These are phyloP conservation scores for Vidua chalybeata DNA, from an alignment of 2,113 vertebrate genomes.

Conservation along the genomic window DNA sequence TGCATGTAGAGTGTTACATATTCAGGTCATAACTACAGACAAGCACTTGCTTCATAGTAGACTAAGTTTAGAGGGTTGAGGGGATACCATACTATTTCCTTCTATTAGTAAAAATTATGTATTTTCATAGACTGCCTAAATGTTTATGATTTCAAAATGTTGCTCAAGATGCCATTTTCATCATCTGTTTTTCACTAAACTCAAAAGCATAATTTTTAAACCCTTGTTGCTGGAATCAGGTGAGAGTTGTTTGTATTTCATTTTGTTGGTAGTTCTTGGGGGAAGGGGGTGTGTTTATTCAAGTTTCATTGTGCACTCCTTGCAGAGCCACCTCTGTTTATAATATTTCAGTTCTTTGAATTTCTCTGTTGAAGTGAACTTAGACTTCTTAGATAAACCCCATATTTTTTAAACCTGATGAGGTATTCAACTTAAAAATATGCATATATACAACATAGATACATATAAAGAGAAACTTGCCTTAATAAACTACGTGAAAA, in stretches of 20 bases:
- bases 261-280: not conserved
- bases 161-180: not conserved
- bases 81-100: not conserved
- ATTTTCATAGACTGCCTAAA: not conserved
- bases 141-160: not conserved
- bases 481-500: not conserved
- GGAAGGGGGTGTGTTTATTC: not conserved
- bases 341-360: not conserved
- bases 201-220: not conserved
- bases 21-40: not conserved
- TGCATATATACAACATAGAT: rapidly evolving
- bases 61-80: not conserved
- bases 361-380: not conserved
- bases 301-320: not conserved
- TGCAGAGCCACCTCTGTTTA: not conserved
- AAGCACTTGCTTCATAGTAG: not conserved
- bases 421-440: not conserved
- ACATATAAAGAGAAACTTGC: not conserved
- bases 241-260: not conserved
- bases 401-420: not conserved
- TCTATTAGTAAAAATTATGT: not conserved
- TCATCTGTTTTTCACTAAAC: not conserved
- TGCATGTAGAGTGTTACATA: not conserved
- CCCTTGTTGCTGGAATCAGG: not conserved
- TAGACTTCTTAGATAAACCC: not conserved